Percentiles rank a stretch among this genome's conserved stretches.
phyloP scores from a whole-genome alignment of 2,888 invertebrate species.

The Polia nebulosa region DNA sequence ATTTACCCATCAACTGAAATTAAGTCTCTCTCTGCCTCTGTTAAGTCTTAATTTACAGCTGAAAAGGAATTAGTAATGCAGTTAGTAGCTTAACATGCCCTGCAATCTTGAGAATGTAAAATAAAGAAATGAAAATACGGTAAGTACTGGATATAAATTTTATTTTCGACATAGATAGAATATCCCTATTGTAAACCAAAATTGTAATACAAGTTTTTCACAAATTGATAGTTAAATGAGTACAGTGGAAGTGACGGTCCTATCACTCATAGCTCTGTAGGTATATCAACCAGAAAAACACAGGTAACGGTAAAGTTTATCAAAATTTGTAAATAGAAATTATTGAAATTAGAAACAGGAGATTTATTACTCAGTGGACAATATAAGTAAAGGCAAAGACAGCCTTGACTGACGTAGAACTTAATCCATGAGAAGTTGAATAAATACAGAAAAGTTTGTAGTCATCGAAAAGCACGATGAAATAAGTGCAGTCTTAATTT shows the following conservation, averaged over 20 bases:
- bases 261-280: no score
- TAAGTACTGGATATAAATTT: neutral
- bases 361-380: no score
- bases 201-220: neutral
- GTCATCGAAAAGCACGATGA: neutral
- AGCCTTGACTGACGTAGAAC: neutral
- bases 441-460: neutral
- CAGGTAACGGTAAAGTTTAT: no score
- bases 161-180: neutral
- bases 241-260: no score
- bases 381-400: no score
- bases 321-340: no score
- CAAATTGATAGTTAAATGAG: neutral
- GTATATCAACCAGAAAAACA: neutral
- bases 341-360: no score
- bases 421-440: neutral
- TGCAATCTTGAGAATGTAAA: neutral
- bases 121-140: neutral
- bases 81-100: neutral
- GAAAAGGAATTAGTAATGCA: slow-evolving; percentile 14
- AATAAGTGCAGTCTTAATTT: slow-evolving; percentile 13
- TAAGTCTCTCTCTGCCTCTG: no score
- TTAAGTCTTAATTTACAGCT: neutral
- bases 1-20: no score
- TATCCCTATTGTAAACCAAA: neutral